Evolutionary conservation across 2,888 invertebrate genomes (phyloP).

Genomic region (Platynereis dumerilii): DNA sequence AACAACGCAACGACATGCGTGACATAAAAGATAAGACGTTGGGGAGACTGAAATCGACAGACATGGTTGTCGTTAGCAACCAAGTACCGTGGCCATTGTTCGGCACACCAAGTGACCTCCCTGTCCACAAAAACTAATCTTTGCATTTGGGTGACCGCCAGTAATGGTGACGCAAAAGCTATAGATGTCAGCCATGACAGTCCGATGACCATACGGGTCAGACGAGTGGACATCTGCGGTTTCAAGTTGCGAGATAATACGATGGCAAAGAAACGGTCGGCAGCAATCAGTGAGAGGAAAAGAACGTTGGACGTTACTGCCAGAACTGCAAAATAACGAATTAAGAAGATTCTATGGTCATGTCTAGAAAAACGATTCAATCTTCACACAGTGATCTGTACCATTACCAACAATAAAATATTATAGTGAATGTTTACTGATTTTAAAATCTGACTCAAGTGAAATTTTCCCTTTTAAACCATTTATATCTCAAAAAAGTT

Average conservation of each 20-base stretch:
- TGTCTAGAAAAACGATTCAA: too few relatives aligned
- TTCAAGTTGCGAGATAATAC: background rate
- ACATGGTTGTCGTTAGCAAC: background rate
- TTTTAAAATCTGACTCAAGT: too few relatives aligned
- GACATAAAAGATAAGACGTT: background rate
- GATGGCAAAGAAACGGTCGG: background rate
- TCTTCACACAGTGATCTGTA: too few relatives aligned
- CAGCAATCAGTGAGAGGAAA: slow-evolving; percentile 1
- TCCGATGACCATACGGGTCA: background rate
- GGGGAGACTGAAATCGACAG: background rate
- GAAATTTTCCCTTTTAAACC: too few relatives aligned
- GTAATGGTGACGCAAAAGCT: background rate
- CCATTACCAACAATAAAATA: too few relatives aligned
- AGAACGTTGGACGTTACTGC: background rate
- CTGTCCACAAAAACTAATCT: background rate
- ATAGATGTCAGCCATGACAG: background rate
- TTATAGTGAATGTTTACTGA: too few relatives aligned
- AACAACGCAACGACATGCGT: background rate
- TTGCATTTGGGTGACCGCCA: background rate
- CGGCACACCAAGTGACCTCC: background rate
- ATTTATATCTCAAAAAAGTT: too few relatives aligned
- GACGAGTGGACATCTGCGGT: background rate
- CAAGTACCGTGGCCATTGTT: slow-evolving; percentile 7
- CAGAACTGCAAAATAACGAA: background rate
- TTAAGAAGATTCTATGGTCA: too few relatives aligned